Evolutionary conservation across 2,797 vertebrate genomes (phyloP), one percentile per base, ranked within the genome.

Genomic region (Poecilia velifera): DNA sequence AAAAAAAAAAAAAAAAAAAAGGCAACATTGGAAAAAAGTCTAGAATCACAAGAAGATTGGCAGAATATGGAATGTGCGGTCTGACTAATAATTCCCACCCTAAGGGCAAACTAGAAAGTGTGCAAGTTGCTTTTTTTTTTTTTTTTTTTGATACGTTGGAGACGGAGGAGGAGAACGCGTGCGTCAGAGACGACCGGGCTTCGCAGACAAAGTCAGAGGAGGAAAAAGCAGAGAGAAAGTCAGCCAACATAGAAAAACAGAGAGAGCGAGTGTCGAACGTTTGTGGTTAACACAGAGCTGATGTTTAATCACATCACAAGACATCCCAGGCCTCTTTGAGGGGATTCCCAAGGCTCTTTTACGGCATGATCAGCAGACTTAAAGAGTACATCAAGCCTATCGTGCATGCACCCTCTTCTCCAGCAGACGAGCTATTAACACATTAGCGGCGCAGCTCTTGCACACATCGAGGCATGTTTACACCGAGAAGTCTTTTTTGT

Each of bases 291-390:
- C 81, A 51, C 81, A 86, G 82, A 88, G 85, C 87, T 90, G 78
- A 89, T 85, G 88, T 88, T 93, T 91, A 93, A 93, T 93, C 88
- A 92, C 90, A 92, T 91, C 85, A 88, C 86, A 89, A 93, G 86
- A 89, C 57, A 81, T 88, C 91, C 90, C 90, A 86, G 91, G 59
- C 81, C 75, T 86, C 86, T 93, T 87, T 86, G 88, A 92, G 89
- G 92, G 90, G 89, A 93, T 90, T 92, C 93, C 92, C 92, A 86
- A 72, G 72, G 80, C 90, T 90, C 87, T 89, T 87, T 89, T 81
- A 90, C 78, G 86, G 88, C 89, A 90, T 86, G 87, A 87, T 89
- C 90, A 92, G 86, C 84, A 90, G 86, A 89, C 84, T 90, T 89
- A 79, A 86, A 90, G 83, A 88, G 87, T 83, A 89, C 76, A 90